Evolutionary conservation across 1,140 invertebrate genomes (phyloP).

Genomic region (Hyposmocoma kahamanoa): DNA sequence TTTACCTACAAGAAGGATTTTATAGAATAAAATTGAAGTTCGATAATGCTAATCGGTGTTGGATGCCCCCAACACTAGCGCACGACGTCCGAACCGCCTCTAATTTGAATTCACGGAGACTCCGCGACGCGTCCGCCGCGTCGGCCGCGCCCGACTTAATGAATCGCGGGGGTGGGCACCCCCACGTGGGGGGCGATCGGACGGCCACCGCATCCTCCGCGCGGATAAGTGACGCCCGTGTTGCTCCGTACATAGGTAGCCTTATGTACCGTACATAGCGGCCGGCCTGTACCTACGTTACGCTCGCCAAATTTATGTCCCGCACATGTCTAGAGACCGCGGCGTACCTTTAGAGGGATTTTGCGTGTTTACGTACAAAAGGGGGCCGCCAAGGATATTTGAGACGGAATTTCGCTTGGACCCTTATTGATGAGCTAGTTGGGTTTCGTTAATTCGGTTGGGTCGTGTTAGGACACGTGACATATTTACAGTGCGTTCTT

Average conservation of each 20-base stretch:
- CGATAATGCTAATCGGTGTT: no score
- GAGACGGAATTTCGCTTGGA: constrained; percentile 61
- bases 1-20: no score
- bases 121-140: constrained; percentile 69
- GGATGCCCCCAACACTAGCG: constrained; percentile 33
- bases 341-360: constrained; percentile 69
- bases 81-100: constrained; percentile 69
- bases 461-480: neutral
- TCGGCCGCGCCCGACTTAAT: constrained; percentile 71
- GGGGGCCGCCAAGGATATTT: constrained; percentile 60
- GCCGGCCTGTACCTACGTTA: constrained; percentile 62
- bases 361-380: constrained; percentile 69
- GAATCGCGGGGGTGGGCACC: constrained; percentile 52
- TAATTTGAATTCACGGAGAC: constrained; percentile 71
- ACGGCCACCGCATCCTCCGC: constrained; percentile 68
- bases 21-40: no score
- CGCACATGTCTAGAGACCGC: constrained; percentile 71
- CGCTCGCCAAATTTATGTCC: constrained; percentile 72
- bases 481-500: no score
- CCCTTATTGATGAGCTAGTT: constrained; percentile 61
- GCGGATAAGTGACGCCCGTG: constrained; percentile 71
- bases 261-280: constrained; percentile 66
- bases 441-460: constrained; percentile 18
- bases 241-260: constrained; percentile 58
- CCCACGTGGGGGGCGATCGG: constrained; percentile 43